These are phyloP conservation scores for Grammomys dolichurus DNA, from an alignment of 2,113 vertebrate genomes.

Conservation along the genomic window DNA sequence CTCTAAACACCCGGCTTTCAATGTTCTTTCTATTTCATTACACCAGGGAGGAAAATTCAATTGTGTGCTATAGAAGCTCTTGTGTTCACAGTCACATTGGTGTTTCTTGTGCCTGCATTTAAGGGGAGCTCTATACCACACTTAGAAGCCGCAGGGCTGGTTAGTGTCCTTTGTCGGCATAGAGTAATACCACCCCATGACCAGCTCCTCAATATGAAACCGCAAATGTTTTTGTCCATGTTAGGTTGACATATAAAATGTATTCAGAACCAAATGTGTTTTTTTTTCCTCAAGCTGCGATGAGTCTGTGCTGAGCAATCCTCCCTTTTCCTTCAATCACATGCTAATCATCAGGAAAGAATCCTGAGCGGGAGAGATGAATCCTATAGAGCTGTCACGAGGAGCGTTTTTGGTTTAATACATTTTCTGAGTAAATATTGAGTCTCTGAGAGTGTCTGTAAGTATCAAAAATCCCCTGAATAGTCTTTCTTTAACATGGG, in stretches of 20 bases:
- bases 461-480: not conserved
- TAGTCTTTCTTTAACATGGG: not conserved
- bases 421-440: constrained; percentile 14
- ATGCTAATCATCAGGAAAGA: not conserved
- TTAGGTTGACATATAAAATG: not conserved
- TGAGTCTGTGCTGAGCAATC: not conserved
- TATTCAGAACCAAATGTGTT: not conserved
- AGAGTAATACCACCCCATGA: not conserved
- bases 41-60: constrained; percentile 25
- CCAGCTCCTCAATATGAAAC: not conserved
- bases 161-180: not conserved
- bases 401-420: not conserved
- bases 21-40: not conserved
- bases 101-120: not conserved
- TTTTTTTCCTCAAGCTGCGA: not conserved
- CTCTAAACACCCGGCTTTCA: constrained; percentile 34
- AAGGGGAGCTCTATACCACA: not conserved
- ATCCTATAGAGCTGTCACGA: not conserved
- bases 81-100: not conserved
- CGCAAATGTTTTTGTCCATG: not conserved
- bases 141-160: not conserved
- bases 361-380: not conserved
- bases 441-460: not conserved
- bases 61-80: not conserved
- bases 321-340: constrained; percentile 13